phyloP scores from a whole-genome alignment of 2,888 invertebrate species.

The Phaonia tiefii region DNA sequence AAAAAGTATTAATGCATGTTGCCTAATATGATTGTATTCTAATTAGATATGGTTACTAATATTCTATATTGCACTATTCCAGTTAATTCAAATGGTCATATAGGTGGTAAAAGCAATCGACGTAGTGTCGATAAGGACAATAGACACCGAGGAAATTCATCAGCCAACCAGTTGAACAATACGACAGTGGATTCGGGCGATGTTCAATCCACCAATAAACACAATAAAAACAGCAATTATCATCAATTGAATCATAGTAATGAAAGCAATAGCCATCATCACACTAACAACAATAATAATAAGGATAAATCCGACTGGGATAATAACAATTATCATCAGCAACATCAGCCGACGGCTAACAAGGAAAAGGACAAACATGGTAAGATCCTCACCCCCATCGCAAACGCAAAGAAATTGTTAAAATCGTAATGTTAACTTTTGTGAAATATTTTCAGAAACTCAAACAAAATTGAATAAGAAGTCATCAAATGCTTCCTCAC shows the following conservation, averaged over 20 bases:
- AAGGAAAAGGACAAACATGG: constrained; percentile 73
- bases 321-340: constrained; percentile 72
- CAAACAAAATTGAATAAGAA: constrained; percentile 67
- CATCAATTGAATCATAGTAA: constrained; percentile 70
- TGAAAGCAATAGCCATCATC: constrained; percentile 69
- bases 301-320: constrained; percentile 75
- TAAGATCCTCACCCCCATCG: constrained; percentile 29
- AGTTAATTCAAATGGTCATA: constrained; percentile 76
- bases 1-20: constrained; percentile 27
- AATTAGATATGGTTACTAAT: too few species aligned
- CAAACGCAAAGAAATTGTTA: neutral
- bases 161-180: constrained; percentile 66
- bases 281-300: constrained; percentile 71
- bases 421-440: neutral
- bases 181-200: constrained; percentile 67
- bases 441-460: constrained; percentile 58
- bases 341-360: constrained; percentile 71
- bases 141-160: constrained; percentile 56
- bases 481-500: constrained; percentile 64
- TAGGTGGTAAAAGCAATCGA: constrained; percentile 75
- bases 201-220: constrained; percentile 69
- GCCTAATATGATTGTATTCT: too few species aligned
- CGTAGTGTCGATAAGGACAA: constrained; percentile 80
- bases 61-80: too few species aligned
- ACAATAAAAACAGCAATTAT: constrained; percentile 71